These are phyloP conservation scores for Stigmatopora nigra DNA, from an alignment of 2,113 vertebrate genomes.

Conservation along the genomic window DNA sequence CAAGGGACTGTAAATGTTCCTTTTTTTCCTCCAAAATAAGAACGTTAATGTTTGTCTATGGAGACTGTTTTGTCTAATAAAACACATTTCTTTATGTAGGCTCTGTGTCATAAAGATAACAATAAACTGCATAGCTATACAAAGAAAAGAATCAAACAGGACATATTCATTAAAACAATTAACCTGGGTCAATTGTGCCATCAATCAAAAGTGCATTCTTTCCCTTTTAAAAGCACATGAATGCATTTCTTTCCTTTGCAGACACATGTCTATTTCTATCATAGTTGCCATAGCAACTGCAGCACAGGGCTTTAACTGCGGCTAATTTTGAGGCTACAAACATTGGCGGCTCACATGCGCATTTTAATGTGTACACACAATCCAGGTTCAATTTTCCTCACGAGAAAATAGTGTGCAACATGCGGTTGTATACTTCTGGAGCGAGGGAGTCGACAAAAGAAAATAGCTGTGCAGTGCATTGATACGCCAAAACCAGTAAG, in stretches of 20 bases:
- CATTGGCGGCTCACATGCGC: slow-evolving; percentile 44
- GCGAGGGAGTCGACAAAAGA: slow-evolving; percentile 29
- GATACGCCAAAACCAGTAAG: slow-evolving; percentile 45
- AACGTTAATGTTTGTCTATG: neutral
- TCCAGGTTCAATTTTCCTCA: neutral
- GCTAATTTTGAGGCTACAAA: slow-evolving; percentile 66
- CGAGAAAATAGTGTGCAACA: slow-evolving; percentile 2
- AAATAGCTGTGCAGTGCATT: slow-evolving; percentile 40
- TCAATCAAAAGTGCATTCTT: slow-evolving; percentile 46
- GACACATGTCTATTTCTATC: slow-evolving; percentile 73
- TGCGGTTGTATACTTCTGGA: slow-evolving; percentile 8
- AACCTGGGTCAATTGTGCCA: slow-evolving; percentile 38
- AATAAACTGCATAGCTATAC: slow-evolving; percentile 18
- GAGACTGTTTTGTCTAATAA: slow-evolving; percentile 15
- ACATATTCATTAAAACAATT: slow-evolving; percentile 5
- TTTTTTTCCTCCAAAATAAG: neutral
- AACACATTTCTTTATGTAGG: neutral
- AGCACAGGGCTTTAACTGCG: slow-evolving; percentile 69
- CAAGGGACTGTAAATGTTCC: too few species aligned
- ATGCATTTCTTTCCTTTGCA: slow-evolving; percentile 68
- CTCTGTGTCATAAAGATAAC: neutral
- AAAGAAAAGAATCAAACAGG: slow-evolving; percentile 12
- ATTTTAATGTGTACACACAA: slow-evolving; percentile 24
- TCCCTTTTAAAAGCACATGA: slow-evolving; percentile 60
- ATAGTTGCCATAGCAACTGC: slow-evolving; percentile 75